Percentiles rank a stretch among this genome's conserved stretches.
Evolutionary conservation across 2,113 vertebrate genomes (phyloP).

Genomic region (Leucoraja erinaceus): DNA sequence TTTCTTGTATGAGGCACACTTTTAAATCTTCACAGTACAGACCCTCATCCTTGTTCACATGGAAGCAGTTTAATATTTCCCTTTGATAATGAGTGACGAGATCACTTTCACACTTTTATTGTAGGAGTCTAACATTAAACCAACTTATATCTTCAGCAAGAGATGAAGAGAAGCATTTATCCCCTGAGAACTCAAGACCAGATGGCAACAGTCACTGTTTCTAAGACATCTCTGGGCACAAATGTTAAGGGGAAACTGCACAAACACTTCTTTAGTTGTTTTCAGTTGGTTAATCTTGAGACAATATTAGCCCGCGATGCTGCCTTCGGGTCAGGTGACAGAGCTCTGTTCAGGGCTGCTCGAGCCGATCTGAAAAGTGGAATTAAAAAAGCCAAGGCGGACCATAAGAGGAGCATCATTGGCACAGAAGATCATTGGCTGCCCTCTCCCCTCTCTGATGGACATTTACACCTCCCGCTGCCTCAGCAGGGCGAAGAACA

Average conservation of each 20-base stretch:
- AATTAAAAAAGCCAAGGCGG: no score
- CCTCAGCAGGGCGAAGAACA: no score
- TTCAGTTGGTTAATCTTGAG: not conserved
- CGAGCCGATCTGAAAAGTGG: no score
- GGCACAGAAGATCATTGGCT: no score
- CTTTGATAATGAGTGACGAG: not conserved
- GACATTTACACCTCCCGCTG: no score
- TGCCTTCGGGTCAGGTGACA: no score
- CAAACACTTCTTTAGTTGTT: not conserved
- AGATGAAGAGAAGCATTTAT: constrained; percentile 9
- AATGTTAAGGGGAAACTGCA: not conserved
- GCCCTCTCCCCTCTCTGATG: no score
- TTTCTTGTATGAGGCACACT: not conserved
- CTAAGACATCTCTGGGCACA: not conserved
- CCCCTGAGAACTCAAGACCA: not conserved
- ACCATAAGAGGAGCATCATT: no score
- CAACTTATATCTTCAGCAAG: not conserved
- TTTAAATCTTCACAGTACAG: not conserved
- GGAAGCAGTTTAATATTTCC: not conserved
- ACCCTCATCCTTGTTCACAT: not conserved
- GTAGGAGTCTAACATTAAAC: not conserved
- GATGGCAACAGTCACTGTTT: not conserved
- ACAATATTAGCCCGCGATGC: no score
- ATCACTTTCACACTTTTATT: not conserved
- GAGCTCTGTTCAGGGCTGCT: no score